Conservation (phyloP, 1,140 invertebrate genomes). For the Whitmania pigra region DNA sequence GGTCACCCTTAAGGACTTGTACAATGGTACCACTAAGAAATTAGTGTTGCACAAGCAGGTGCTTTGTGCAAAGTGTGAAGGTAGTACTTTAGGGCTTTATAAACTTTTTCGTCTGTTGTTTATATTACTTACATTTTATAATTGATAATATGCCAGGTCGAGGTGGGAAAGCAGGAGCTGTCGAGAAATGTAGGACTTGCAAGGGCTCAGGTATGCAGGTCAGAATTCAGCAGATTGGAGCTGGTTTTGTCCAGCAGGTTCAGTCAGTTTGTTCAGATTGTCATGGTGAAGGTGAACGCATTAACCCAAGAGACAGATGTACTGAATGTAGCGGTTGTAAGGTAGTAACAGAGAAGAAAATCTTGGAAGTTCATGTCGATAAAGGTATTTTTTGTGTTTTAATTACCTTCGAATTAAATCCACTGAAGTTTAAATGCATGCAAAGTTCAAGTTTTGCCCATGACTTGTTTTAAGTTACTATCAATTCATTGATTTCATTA, state of each 20-base stretch:
- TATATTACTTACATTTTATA: too few species aligned
- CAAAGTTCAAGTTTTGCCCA: too few species aligned
- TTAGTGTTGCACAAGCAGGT: conserved; percentile 89
- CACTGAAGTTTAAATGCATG: too few species aligned
- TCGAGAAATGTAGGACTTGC: conserved; percentile 73
- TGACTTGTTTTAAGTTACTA: too few species aligned
- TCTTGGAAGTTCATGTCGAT: conserved; percentile 92
- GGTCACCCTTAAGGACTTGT: conserved; percentile 78
- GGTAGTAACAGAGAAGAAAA: conserved; percentile 77
- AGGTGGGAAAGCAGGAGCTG: conserved; percentile 77
- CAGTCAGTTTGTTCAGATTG: conserved; percentile 79
- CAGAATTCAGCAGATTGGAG: conserved; percentile 76
- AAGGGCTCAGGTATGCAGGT: conserved; percentile 80
- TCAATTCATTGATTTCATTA: too few species aligned
- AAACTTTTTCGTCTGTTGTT: background rate
- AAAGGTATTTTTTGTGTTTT: conserved; percentile 60
- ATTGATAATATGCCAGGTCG: conserved; percentile 39
- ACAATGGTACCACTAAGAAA: conserved; percentile 86
- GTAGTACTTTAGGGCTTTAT: conserved; percentile 39
- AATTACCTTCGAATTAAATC: too few species aligned
- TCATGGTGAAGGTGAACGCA: conserved; percentile 69
- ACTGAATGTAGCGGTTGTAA: conserved; percentile 83
- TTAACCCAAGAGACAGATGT: conserved; percentile 78
- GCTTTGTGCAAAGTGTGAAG: conserved; percentile 94
- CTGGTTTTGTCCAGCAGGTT: conserved; percentile 91